Evolutionary conservation across 37 sponge, comb jelly and placozoan genomes (phyloP).

Genomic region (Tethya wilhelma): DNA sequence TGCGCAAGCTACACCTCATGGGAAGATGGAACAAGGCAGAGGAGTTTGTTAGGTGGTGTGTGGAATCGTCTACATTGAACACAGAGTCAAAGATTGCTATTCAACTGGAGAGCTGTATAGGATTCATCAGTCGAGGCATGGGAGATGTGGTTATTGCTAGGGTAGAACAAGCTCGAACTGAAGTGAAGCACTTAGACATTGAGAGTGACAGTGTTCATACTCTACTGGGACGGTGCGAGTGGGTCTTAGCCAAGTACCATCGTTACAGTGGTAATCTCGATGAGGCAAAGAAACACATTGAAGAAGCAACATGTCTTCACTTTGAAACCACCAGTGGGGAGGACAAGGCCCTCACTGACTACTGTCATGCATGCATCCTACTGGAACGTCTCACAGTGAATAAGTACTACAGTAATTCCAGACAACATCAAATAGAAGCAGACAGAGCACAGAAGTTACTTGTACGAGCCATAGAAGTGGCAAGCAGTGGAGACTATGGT

Average conservation of each 20-base stretch:
- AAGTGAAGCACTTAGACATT: not conserved
- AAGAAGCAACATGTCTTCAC: not conserved
- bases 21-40: not conserved
- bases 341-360: slow-evolving; percentile 1
- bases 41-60: not conserved
- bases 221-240: slow-evolving; percentile 12
- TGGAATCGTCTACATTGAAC: too few relatives aligned
- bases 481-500: slow-evolving; percentile 18
- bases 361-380: slow-evolving; percentile 14
- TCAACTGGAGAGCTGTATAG: not conserved
- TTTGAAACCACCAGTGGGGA: not conserved
- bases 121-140: not conserved
- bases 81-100: not conserved
- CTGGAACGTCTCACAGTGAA: slow-evolving; percentile 2
- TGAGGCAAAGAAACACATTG: slow-evolving; percentile 8
- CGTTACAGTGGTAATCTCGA: not conserved
- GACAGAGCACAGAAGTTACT: not conserved
- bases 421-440: not conserved
- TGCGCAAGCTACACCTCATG: not conserved
- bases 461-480: not conserved
- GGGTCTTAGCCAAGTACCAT: not conserved
- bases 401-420: too few relatives aligned
- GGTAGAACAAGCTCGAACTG: not conserved
- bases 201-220: not conserved
- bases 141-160: not conserved